phyloP scores from a whole-genome alignment of 1,140 invertebrate species.

The Probaryconus sp. region DNA sequence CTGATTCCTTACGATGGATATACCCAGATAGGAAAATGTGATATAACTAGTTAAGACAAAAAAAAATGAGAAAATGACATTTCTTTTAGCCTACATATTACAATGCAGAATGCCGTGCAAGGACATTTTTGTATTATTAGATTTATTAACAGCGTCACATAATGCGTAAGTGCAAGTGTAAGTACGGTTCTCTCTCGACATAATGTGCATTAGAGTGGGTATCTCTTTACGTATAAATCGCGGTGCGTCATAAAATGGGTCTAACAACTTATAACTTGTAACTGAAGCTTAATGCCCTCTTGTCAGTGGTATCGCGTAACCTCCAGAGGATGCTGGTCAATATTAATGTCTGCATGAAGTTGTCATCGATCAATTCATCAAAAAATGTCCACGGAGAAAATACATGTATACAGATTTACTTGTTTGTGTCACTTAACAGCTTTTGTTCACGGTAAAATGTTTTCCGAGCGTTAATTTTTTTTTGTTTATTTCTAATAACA shows the following conservation, averaged over 20 bases:
- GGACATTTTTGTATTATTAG: constrained; percentile 21
- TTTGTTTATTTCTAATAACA: too few relatives aligned
- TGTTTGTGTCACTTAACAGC: too few relatives aligned
- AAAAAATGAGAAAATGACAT: constrained; percentile 18
- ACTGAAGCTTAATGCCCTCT: constrained; percentile 41
- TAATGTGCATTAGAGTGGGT: constrained; percentile 30
- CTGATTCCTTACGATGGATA: constrained; percentile 5
- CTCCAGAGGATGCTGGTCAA: constrained; percentile 48
- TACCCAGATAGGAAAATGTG: too few relatives aligned
- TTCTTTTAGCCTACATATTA: constrained; percentile 15
- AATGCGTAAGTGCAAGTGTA: constrained; percentile 8
- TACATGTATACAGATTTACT: too few relatives aligned
- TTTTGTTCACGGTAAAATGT: too few relatives aligned
- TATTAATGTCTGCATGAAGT: too few relatives aligned
- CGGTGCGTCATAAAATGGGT: constrained; percentile 33
- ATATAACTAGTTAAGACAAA: not conserved
- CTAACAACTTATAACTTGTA: constrained; percentile 34
- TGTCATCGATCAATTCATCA: too few relatives aligned
- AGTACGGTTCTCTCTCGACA: constrained; percentile 11
- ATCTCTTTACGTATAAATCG: constrained; percentile 29
- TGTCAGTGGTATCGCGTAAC: constrained; percentile 45
- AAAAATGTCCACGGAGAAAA: too few relatives aligned
- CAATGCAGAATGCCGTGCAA: constrained; percentile 11
- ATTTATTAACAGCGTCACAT: constrained; percentile 5
- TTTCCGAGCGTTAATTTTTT: too few relatives aligned